Conservation (phyloP, 2,797 vertebrate species). For the Bradypodion pumilum region DNA sequence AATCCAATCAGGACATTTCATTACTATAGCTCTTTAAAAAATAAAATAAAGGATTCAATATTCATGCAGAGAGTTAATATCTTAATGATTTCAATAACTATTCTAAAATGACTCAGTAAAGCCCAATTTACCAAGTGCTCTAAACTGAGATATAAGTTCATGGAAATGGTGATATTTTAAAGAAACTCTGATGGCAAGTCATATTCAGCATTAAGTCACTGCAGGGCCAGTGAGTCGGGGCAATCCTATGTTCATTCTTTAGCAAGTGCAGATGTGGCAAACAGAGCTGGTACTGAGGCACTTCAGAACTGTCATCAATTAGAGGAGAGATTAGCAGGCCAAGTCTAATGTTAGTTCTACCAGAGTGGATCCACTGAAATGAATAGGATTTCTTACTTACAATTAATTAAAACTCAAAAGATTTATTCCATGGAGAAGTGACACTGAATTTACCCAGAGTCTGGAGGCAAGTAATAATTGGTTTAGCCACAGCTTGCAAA, state of each 20-base stretch:
- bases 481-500: too few relatives aligned
- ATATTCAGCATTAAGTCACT: neutral
- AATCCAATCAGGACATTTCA: conserved; percentile 5
- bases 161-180: neutral
- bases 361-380: neutral
- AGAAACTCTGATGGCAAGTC: neutral
- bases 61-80: neutral
- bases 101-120: neutral
- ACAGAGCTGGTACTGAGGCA: neutral
- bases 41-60: neutral
- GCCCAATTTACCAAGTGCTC: neutral
- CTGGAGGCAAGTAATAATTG: too few relatives aligned
- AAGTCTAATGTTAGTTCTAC: neutral
- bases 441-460: too few relatives aligned
- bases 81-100: neutral
- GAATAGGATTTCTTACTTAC: neutral
- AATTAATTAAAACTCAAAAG: neutral
- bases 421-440: too few relatives aligned
- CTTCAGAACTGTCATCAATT: too few relatives aligned
- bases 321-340: neutral
- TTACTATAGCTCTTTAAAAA: neutral
- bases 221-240: neutral
- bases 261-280: neutral
- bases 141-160: neutral
- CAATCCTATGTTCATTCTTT: neutral